These are phyloP conservation scores for Pandion haliaetus DNA, from an alignment of 2,113 vertebrate species.

Conservation along the genomic window DNA sequence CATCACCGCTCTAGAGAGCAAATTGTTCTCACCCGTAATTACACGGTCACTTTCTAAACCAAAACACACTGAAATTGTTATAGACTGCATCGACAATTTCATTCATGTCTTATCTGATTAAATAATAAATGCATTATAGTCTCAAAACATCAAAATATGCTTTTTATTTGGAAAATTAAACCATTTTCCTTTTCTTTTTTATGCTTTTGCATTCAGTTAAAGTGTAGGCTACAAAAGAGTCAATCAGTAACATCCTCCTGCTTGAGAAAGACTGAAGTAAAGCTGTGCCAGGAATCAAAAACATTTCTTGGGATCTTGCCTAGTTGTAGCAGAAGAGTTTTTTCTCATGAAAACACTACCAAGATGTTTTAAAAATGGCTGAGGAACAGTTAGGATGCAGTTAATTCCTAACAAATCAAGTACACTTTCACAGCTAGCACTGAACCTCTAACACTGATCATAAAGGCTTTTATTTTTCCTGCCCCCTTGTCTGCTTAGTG, in stretches of 20 bases:
- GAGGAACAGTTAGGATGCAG: neutral
- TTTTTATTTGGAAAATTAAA: neutral
- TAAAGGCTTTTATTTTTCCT: neutral
- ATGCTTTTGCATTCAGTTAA: neutral
- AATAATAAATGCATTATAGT: neutral
- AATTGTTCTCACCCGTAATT: neutral
- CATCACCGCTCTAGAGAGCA: neutral
- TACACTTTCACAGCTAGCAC: neutral
- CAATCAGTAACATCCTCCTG: neutral
- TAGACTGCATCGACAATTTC: neutral
- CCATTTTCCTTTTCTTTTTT: neutral
- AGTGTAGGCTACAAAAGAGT: neutral
- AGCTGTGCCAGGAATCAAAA: neutral
- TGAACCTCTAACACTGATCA: neutral
- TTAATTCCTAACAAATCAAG: neutral
- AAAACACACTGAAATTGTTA: neutral
- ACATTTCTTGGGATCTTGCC: neutral
- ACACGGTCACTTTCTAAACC: neutral
- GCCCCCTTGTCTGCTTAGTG: neutral
- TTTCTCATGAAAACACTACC: neutral
- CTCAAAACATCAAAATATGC: neutral
- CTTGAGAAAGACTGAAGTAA: neutral
- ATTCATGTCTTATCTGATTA: neutral
- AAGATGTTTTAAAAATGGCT: neutral
- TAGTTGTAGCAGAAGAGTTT: neutral